Evolutionary conservation across 2,888 invertebrate genomes (phyloP).

Genomic region (Aleiodes alternator): DNA sequence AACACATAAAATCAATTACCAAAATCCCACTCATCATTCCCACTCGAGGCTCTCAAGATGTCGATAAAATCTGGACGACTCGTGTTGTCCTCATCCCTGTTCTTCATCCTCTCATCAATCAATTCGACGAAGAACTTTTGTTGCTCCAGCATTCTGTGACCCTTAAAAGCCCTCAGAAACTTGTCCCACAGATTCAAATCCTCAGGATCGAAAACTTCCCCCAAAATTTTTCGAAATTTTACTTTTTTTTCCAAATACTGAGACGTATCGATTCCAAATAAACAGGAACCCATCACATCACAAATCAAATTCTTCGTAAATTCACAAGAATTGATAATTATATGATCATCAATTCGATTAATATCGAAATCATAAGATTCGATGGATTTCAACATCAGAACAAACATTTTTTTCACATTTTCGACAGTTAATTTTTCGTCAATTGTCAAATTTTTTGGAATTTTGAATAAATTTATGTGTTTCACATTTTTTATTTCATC

Average conservation of each 20-base stretch:
- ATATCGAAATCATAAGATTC: neutral
- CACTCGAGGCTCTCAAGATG: neutral
- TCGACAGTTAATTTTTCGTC: neutral
- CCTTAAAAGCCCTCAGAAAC: neutral
- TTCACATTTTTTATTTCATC: neutral
- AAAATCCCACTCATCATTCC: neutral
- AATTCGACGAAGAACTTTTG: neutral
- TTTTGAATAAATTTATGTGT: neutral
- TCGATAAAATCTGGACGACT: conserved; percentile 1
- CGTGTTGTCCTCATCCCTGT: neutral
- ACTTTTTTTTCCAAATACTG: too few species aligned
- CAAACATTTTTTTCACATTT: neutral
- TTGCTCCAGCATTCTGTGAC: neutral
- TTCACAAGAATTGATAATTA: neutral
- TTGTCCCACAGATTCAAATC: too few species aligned
- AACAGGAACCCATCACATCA: neutral
- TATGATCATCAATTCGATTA: neutral
- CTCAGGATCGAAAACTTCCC: too few species aligned
- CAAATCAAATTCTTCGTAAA: neutral
- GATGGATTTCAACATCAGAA: neutral
- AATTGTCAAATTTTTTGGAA: neutral
- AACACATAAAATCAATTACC: neutral
- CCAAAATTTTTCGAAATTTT: neutral
- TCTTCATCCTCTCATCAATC: neutral
- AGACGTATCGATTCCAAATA: neutral